Evolutionary conservation across 2,797 vertebrate species (phyloP).

Genomic region (Graptemys geographica): DNA sequence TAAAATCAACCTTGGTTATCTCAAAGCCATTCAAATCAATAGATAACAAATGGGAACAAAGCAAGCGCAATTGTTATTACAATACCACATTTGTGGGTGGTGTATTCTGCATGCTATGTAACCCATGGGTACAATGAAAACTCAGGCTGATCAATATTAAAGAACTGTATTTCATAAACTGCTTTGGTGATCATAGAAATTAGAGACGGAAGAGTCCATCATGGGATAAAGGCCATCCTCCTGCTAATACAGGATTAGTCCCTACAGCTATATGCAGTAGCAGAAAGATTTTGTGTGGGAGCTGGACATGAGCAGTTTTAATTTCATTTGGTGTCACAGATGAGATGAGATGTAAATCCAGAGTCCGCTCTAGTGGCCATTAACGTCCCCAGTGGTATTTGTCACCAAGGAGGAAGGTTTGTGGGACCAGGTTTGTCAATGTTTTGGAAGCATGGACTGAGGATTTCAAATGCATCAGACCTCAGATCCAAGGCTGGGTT

Average conservation of each 20-base stretch:
- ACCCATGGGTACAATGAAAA: neutral
- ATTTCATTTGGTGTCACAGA: neutral
- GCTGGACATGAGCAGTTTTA: constrained; percentile 12
- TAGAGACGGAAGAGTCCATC: neutral
- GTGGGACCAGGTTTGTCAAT: neutral
- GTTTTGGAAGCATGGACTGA: neutral
- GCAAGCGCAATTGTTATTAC: neutral
- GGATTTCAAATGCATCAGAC: neutral
- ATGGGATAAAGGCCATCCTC: neutral
- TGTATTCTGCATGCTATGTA: neutral
- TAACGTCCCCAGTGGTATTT: neutral
- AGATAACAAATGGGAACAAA: constrained; percentile 30
- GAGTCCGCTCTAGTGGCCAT: neutral
- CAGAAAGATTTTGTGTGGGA: neutral
- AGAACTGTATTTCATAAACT: neutral
- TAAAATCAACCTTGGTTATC: neutral
- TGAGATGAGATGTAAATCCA: neutral
- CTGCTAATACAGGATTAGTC: constrained; percentile 6
- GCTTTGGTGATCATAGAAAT: constrained; percentile 37
- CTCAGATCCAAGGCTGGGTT: neutral
- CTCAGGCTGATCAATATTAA: constrained; percentile 33
- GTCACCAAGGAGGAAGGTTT: constrained; percentile 25
- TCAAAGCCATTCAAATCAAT: constrained; percentile 51
- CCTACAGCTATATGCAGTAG: neutral
- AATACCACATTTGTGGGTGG: neutral